Evolutionary conservation across 1,140 invertebrate species (phyloP).

Genomic region (Pogonognathellus flavescens): DNA sequence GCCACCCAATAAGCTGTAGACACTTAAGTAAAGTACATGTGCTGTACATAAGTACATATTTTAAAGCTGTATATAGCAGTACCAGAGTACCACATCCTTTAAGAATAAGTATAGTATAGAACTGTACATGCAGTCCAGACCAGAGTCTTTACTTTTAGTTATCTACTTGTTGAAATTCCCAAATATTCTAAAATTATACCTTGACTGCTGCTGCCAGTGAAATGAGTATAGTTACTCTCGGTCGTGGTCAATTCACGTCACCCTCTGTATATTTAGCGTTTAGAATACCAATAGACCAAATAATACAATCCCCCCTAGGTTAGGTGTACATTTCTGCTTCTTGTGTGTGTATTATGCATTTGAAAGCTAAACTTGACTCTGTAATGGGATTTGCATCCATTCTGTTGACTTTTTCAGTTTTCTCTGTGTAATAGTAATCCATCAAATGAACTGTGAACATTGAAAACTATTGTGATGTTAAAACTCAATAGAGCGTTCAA

Average conservation of each 20-base stretch:
- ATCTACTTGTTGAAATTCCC: too few species aligned
- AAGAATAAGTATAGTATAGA: too few species aligned
- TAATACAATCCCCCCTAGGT: neutral
- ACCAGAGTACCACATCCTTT: slow-evolving; percentile 24
- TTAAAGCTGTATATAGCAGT: too few species aligned
- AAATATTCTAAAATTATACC: too few species aligned
- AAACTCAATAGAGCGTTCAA: slow-evolving; percentile 5
- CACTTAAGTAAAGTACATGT: too few species aligned
- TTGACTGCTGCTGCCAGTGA: too few species aligned
- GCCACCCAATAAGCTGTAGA: slow-evolving; percentile 3
- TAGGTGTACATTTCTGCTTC: neutral
- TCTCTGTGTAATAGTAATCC: slow-evolving; percentile 30
- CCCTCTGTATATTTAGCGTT: neutral
- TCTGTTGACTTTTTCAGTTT: slow-evolving; percentile 5
- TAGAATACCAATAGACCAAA: too few species aligned
- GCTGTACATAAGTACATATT: too few species aligned
- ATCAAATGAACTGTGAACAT: slow-evolving; percentile 42
- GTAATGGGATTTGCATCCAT: neutral
- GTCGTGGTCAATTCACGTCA: slow-evolving; percentile 22
- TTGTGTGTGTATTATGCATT: too few species aligned
- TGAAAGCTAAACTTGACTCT: neutral
- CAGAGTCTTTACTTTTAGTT: too few species aligned
- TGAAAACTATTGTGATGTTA: slow-evolving; percentile 35
- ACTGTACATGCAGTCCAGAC: too few species aligned
- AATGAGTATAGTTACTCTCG: neutral